Evolutionary conservation across 2,888 invertebrate species (phyloP).

Genomic region (Gymnocheta viridis): DNA sequence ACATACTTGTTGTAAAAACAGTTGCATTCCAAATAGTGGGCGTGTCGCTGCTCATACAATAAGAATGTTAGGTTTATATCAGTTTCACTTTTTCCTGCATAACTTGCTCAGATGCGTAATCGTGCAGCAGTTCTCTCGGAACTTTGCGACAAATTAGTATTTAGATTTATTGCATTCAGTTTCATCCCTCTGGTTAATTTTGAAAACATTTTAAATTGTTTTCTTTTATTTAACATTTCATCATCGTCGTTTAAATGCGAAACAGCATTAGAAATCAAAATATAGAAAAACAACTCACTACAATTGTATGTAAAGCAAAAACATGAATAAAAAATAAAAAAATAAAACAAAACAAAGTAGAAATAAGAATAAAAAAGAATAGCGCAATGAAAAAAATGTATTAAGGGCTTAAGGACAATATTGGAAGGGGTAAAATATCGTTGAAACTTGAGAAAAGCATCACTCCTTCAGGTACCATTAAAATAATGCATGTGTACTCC

Average conservation of each 20-base stretch:
- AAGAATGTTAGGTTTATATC: no score
- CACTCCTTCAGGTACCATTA: constrained; percentile 80
- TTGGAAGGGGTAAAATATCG: constrained; percentile 20
- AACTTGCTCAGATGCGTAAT: no score
- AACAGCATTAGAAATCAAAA: constrained; percentile 25
- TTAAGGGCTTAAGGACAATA: not conserved
- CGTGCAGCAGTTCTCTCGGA: no score
- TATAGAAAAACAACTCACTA: not conserved
- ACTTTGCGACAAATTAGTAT: no score
- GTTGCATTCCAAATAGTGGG: no score
- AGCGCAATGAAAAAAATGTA: constrained; percentile 7
- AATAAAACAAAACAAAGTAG: no score
- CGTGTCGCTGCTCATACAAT: no score
- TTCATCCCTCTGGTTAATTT: not conserved
- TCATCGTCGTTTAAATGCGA: constrained; percentile 22
- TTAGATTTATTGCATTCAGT: not conserved
- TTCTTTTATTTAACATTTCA: constrained; percentile 19
- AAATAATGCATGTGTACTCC: constrained; percentile 81
- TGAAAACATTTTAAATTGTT: constrained; percentile 16
- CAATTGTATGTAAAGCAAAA: not conserved
- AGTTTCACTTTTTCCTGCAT: no score
- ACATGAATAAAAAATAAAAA: constrained; percentile 4
- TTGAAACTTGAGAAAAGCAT: constrained; percentile 42
- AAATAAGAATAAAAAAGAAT: constrained; percentile 3
- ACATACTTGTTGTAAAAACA: no score